phyloP scores from a whole-genome alignment of 1,140 invertebrate species.

The Coelopa frigida region DNA sequence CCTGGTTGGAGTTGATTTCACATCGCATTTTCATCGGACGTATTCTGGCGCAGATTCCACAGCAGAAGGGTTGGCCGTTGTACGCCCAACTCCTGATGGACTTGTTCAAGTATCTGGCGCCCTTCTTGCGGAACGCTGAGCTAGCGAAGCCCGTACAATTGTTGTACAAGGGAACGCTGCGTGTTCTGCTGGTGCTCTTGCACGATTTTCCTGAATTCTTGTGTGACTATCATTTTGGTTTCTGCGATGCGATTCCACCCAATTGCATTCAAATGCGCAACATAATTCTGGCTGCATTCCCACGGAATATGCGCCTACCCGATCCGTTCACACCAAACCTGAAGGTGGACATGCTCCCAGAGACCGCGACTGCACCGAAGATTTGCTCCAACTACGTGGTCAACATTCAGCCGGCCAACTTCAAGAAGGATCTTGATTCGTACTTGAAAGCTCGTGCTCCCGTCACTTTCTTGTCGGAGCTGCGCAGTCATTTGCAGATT shows the following conservation, averaged over 20 bases:
- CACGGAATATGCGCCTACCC: conserved; percentile 93
- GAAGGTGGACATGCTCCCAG: conserved; percentile 91
- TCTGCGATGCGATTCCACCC: conserved; percentile 97
- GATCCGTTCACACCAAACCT: conserved; percentile 97
- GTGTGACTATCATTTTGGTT: conserved; percentile 98
- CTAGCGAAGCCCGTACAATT: conserved; percentile 86
- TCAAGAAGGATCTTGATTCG: conserved; percentile 93
- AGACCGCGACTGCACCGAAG: conserved; percentile 75
- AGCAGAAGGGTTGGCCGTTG: conserved; percentile 79
- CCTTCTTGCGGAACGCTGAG: conserved; percentile 94
- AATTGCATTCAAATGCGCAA: conserved; percentile 99
- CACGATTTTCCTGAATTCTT: conserved; percentile 99
- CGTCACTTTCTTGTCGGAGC: conserved; percentile 90
- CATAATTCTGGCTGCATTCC: conserved; percentile 94
- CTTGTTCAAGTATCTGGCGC: conserved; percentile 93
- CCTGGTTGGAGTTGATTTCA: conserved; percentile 95
- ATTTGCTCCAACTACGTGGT: conserved; percentile 83
- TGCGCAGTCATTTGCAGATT: conserved; percentile 80
- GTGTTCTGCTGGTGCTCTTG: conserved; percentile 90
- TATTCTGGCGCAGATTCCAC: conserved; percentile 81
- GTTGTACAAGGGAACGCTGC: conserved; percentile 92
- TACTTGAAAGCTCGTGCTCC: conserved; percentile 92
- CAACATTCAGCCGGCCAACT: conserved; percentile 77
- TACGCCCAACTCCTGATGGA: conserved; percentile 90
- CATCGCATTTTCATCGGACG: conserved; percentile 93